Base-by-base conservation (phyloP, 2,888 invertebrate species). In the Campopleginae sp. region DNA sequence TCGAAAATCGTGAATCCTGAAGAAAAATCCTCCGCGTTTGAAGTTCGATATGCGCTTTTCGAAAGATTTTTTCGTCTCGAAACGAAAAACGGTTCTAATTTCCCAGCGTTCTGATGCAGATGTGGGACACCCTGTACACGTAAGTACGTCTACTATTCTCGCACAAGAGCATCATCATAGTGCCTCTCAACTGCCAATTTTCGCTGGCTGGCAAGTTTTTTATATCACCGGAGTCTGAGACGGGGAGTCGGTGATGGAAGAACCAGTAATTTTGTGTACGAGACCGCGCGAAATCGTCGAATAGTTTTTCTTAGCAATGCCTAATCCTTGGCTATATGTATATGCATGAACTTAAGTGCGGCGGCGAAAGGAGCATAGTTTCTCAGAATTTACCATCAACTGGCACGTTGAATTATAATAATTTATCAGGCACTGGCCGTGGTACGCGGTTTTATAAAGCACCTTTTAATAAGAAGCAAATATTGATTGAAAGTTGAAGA, bases 201-300 rank as follows among this genome's bases (percentile, higher is more conserved):
- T 71, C 71, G 61, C 79, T 58, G 70, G 58, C 79, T 70, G 31
- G 42, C 66, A 44, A 66, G 48, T 46, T 76, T 77, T 51, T 76
- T 48, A 14, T 51, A 65, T 76, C 76, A 46, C 19, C 65, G 48
- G 65, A 63, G 48, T 65, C 65, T 63, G 14, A 51, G 38, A 44
- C 38, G 61, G 61, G 42, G 42, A 66, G 42, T 44, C n/a, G 8
- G 44, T 42, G 68, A 80, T 76, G 79, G 70, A 38, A 70, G 70
- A 84, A 76, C 58, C 77, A 74, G 77, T 66, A 77, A 84, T 80
- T 84, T 77, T 42, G 72, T 72, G 19, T 71, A 77, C 77, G 51
- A 65, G 54, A 65, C 44, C 66, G 72, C 66, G 71, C 71, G 66
- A 77, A 72, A 84, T 46, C 42, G 66, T 77, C 48, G 33, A 66